Evolutionary conservation across 2,888 invertebrate species (phyloP), one percentile per base, ranked within the genome.

Genomic region (Lasioglossum lativentre): DNA sequence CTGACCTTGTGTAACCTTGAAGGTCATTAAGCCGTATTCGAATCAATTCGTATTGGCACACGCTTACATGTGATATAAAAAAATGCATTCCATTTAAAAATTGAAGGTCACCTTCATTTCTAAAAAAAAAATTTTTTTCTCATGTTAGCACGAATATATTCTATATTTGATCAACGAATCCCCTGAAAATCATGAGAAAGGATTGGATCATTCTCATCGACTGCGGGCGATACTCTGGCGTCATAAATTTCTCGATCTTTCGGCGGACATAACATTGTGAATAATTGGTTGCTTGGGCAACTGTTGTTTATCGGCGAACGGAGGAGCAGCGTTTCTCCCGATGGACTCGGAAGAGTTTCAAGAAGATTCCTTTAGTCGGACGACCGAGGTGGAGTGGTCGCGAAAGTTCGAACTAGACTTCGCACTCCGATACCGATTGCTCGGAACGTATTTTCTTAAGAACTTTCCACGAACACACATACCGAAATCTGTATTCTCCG

Each of bases 341-440:
- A 73, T 84, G 86, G 84, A 77, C 71, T 79, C 72, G 80, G 85
- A 84, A 84, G 91, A 90, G 90, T 90, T 90, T 91, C 91, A 88
- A 88, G 89, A 89, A 90, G 91, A 90, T 91, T 90, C 90, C 91
- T 90, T 3, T 88, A 88, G 90, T 86, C 87, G 87, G 87, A 82
- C 87, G 91, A 83, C 83, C 81, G 74, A 70, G 89, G 83, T 76
- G 76, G 86, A 89, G 86, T 85, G 85, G 90, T 90, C 88, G 91
- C 86, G 87, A 90, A 90, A 90, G 81, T 90, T 90, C 85, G 90
- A 87, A 90, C 90, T 78, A 91, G 90, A 90, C 91, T 90, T 90
- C 90, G 90, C 91, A 90, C 90, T 90, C 86, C 87, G 91, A 89
- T 91, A 90, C 91, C 91, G 91, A 90, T 90, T 90, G 91, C 88